These are phyloP conservation scores for Tachypleus tridentatus DNA, from an alignment of 1,140 invertebrate species.

Conservation along the genomic window DNA sequence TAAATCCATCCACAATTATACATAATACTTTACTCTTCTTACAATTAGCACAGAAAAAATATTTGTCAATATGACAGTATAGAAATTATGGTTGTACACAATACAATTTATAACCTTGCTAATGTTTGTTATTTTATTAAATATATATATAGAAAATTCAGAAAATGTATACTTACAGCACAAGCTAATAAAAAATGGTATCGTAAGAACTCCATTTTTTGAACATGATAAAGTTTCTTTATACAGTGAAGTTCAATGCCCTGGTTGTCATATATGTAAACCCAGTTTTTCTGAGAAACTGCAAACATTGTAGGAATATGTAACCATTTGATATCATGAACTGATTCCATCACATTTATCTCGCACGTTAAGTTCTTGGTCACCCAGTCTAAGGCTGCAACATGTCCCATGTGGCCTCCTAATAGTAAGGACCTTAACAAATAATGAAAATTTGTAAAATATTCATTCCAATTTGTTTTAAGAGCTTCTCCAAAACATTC, in stretches of 20 bases:
- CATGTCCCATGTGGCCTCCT: slow-evolving; percentile 80
- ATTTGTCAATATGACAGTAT: too few species aligned
- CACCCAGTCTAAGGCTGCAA: slow-evolving; percentile 95
- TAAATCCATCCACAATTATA: too few species aligned
- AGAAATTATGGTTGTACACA: too few species aligned
- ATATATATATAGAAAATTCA: too few species aligned
- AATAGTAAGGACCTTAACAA: slow-evolving; percentile 58
- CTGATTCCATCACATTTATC: slow-evolving; percentile 93
- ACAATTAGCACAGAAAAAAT: too few species aligned
- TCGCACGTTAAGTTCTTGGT: slow-evolving; percentile 91
- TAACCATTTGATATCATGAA: slow-evolving; percentile 69
- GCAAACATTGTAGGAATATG: slow-evolving; percentile 97
- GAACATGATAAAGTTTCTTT: slow-evolving; percentile 66
- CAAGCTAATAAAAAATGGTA: slow-evolving; percentile 93
- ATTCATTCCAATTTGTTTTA: too few species aligned
- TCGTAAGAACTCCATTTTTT: slow-evolving; percentile 83
- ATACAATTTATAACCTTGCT: too few species aligned
- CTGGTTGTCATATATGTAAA: slow-evolving; percentile 93
- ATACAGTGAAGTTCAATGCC: slow-evolving; percentile 95
- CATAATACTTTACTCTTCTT: too few species aligned
- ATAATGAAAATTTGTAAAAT: too few species aligned
- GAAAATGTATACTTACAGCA: slow-evolving; percentile 44
- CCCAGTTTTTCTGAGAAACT: slow-evolving; percentile 91
- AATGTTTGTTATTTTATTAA: too few species aligned
- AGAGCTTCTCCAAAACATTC: too few species aligned